phyloP scores from a whole-genome alignment of 2,888 invertebrate genomes.

The Agrotis ipsilon region DNA sequence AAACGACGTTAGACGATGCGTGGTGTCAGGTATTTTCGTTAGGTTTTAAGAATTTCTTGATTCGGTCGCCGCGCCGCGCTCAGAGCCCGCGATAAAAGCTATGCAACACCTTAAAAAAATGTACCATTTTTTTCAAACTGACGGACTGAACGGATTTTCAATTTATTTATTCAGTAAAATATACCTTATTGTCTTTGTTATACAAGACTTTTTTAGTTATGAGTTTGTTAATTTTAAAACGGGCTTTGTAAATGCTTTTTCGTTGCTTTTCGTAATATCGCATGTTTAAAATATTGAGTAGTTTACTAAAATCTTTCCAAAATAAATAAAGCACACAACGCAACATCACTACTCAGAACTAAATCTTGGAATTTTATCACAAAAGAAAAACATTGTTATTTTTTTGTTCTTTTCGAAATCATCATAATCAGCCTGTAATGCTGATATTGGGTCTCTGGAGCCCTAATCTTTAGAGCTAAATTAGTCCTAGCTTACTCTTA shows the following conservation, averaged over 20 bases:
- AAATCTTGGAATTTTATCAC: conserved; percentile 20
- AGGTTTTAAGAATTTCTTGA: no score
- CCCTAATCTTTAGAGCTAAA: no score
- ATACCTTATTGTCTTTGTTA: no score
- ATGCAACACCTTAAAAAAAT: no score
- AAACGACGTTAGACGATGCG: no score
- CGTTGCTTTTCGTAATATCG: conserved; percentile 7
- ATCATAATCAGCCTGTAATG: neutral
- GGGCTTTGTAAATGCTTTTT: neutral
- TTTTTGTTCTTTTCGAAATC: no score
- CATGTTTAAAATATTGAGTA: conserved; percentile 2
- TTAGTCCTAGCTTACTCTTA: no score
- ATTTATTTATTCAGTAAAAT: neutral
- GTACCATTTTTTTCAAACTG: no score
- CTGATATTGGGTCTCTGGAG: no score
- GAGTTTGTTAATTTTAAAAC: neutral
- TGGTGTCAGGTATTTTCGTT: no score
- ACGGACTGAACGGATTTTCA: neutral
- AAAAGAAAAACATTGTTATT: neutral
- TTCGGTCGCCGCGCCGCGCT: no score
- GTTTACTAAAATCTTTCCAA: conserved; percentile 6
- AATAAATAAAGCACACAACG: conserved; percentile 17
- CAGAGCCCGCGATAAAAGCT: no score
- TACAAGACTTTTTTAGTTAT: neutral
- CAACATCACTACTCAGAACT: conserved; percentile 11